Evolutionary conservation across 1,140 invertebrate species (phyloP).

Genomic region (Zaprionus nigranus): DNA sequence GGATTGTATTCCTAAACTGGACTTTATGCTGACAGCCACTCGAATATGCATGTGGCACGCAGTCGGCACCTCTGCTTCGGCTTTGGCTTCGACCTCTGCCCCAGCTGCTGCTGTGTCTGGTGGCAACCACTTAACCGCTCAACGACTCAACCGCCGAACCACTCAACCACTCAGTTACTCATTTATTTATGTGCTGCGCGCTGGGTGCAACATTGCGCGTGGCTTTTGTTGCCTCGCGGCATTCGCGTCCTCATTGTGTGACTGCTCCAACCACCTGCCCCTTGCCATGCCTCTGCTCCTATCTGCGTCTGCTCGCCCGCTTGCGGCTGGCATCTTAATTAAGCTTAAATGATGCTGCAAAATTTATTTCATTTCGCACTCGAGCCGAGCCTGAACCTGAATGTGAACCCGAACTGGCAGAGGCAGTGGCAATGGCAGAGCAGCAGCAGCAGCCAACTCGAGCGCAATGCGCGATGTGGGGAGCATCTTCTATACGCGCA

Average conservation of each 20-base stretch:
- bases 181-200: conserved; percentile 74
- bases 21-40: conserved; percentile 42
- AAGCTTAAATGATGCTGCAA: conserved; percentile 83
- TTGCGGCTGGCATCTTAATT: conserved; percentile 77
- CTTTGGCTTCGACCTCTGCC: neutral
- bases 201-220: conserved; percentile 59
- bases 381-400: conserved; percentile 32
- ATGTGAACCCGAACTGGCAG: conserved; percentile 7
- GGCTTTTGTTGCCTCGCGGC: conserved; percentile 57
- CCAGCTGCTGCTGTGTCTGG: neutral
- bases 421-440: conserved; percentile 1
- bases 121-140: conserved; percentile 56
- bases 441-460: neutral
- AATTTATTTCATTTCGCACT: conserved; percentile 82
- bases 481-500: conserved; percentile 70
- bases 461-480: conserved; percentile 20
- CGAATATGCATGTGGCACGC: conserved; percentile 56
- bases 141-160: conserved; percentile 41
- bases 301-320: conserved; percentile 36
- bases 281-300: conserved; percentile 34
- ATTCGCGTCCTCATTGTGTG: conserved; percentile 36
- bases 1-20: conserved; percentile 34
- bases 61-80: conserved; percentile 23
- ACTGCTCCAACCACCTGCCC: conserved; percentile 8
- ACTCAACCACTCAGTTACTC: conserved; percentile 66